Evolutionary conservation across 2,888 invertebrate genomes (phyloP).

Genomic region (Odontocolon sp.): DNA sequence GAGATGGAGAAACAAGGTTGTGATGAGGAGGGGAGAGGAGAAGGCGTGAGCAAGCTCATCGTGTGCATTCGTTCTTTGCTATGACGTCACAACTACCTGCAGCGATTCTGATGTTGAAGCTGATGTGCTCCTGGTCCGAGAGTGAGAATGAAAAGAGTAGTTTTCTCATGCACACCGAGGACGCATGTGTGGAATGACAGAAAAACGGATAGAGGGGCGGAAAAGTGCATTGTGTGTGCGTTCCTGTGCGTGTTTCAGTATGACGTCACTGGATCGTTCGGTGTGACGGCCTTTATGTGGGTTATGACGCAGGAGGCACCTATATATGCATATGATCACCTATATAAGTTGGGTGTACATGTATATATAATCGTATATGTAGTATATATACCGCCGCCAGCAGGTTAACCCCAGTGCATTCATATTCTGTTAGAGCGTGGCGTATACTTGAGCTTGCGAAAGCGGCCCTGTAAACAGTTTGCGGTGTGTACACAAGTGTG

Average conservation of each 20-base stretch:
- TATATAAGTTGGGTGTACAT: constrained; percentile 28
- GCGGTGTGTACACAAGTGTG: constrained; percentile 46
- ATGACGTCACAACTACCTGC: too few relatives aligned
- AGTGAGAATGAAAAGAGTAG: background rate
- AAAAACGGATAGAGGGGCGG: background rate
- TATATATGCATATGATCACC: background rate
- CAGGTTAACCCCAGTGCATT: constrained; percentile 73
- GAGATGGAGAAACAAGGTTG: too few relatives aligned
- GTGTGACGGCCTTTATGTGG: constrained; percentile 78
- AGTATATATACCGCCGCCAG: constrained; percentile 21
- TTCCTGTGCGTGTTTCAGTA: constrained; percentile 49
- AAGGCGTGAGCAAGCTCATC: too few relatives aligned
- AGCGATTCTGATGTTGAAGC: too few relatives aligned
- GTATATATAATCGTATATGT: constrained; percentile 54
- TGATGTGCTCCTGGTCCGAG: too few relatives aligned
- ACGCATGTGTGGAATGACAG: background rate
- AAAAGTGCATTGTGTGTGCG: constrained; percentile 39
- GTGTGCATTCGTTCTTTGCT: too few relatives aligned
- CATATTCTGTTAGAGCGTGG: constrained; percentile 66
- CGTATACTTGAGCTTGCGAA: constrained; percentile 32
- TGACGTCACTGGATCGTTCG: constrained; percentile 63
- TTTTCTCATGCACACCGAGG: background rate
- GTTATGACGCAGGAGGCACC: constrained; percentile 75
- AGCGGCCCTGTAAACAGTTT: constrained; percentile 48
- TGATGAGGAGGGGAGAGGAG: too few relatives aligned